Conservation (phyloP, 2,113 vertebrate species). For the Bostrychus sinensis region DNA sequence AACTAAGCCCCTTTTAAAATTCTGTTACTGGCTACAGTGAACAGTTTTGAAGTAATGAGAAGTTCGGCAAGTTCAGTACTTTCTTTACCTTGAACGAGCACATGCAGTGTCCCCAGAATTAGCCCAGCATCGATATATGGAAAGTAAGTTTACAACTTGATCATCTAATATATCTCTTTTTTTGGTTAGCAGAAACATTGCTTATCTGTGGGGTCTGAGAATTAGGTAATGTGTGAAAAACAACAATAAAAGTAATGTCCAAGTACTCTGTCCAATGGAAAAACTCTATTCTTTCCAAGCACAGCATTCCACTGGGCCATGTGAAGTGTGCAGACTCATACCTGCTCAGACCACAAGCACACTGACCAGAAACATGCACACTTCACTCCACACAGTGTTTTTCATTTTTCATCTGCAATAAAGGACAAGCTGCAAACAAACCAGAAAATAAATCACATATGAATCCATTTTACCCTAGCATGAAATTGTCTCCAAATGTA, state of each 20-base stretch:
- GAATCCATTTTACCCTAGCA: not conserved
- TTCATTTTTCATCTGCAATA: not conserved
- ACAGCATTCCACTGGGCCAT: constrained; percentile 59
- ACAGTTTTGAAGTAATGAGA: too few relatives aligned
- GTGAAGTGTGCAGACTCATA: constrained; percentile 20
- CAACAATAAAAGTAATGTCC: constrained; percentile 77
- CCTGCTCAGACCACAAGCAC: constrained; percentile 27
- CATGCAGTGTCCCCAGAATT: not conserved
- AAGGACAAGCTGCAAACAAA: constrained; percentile 2
- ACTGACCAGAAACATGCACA: not conserved
- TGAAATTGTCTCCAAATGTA: not conserved
- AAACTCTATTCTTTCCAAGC: constrained; percentile 76
- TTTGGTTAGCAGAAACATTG: constrained; percentile 48
- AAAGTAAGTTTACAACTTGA: not conserved
- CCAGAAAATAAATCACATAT: not conserved
- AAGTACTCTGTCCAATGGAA: constrained; percentile 78
- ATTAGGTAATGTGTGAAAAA: constrained; percentile 76
- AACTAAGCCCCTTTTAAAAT: too few relatives aligned
- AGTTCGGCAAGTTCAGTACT: not conserved
- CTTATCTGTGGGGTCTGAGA: constrained; percentile 45
- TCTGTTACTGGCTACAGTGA: too few relatives aligned
- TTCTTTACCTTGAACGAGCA: not conserved
- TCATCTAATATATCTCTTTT: not conserved
- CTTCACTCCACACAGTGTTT: not conserved
- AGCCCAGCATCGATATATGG: too few relatives aligned